A percentile compares a stretch with the other conserved stretches of the same genome.
phyloP scores from a whole-genome alignment of 23 tunicate species.

The Ciona savignyi region DNA sequence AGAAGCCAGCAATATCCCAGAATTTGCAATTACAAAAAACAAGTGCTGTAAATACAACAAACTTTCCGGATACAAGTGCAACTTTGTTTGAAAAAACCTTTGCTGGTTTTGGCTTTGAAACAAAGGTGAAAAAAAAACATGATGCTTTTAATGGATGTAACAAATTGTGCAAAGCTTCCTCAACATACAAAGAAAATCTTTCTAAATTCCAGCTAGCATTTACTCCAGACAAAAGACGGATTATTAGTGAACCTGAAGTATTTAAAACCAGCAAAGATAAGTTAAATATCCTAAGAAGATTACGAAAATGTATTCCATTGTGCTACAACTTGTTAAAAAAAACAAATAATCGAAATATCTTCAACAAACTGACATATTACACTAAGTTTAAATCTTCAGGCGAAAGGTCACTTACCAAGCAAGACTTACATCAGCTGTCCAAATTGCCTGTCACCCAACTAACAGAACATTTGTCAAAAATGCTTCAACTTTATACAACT shows the following conservation, averaged over 20 bases:
- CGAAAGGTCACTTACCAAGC: neutral
- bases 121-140: neutral
- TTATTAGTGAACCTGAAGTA: neutral
- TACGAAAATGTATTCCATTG: neutral
- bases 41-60: too few relatives aligned
- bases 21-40: too few relatives aligned
- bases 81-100: neutral
- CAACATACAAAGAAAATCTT: neutral
- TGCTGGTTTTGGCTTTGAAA: too few relatives aligned
- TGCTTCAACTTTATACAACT: neutral
- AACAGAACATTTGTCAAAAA: neutral
- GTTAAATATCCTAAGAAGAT: neutral
- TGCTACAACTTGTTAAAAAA: neutral
- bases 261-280: neutral
- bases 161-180: neutral
- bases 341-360: neutral
- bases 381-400: neutral
- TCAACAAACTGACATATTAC: neutral
- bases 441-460: neutral
- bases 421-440: neutral
- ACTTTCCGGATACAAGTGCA: too few relatives aligned
- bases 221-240: too few relatives aligned
- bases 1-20: too few relatives aligned
- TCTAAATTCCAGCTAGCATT: too few relatives aligned
- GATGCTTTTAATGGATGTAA: neutral